Conservation (phyloP, 2,113 vertebrate species). For the Spizaetus ornatus region DNA sequence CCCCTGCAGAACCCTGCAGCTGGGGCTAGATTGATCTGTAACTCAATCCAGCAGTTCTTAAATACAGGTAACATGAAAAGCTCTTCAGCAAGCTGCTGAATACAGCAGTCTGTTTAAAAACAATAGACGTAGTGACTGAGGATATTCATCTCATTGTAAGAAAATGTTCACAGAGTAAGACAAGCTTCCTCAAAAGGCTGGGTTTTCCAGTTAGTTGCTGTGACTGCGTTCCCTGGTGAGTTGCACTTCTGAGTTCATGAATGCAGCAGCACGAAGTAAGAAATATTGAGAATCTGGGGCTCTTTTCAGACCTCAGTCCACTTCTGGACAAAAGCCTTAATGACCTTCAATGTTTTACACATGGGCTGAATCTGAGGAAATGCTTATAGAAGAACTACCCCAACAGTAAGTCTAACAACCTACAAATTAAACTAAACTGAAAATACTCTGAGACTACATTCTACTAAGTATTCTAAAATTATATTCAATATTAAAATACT, state of each 20-base stretch:
- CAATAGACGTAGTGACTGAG: neutral
- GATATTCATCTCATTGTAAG: neutral
- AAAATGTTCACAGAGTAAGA: neutral
- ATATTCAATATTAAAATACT: neutral
- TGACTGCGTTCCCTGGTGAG: neutral
- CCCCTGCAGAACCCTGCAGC: neutral
- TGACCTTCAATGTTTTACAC: neutral
- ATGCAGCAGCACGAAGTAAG: neutral
- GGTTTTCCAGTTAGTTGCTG: neutral
- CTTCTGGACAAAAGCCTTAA: neutral
- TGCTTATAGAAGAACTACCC: rapidly evolving
- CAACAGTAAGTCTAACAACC: neutral
- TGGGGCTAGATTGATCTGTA: constrained; percentile 3
- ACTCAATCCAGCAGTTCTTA: constrained; percentile 24
- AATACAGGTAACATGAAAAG: neutral
- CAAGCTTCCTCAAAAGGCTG: neutral
- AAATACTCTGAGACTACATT: neutral
- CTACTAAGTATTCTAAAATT: neutral
- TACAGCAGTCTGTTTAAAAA: neutral
- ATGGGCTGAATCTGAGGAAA: neutral
- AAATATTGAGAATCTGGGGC: neutral
- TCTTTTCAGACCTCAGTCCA: neutral
- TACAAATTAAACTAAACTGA: neutral
- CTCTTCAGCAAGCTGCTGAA: constrained; percentile 24
- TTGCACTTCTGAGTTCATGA: neutral